Evolutionary conservation across 2,888 invertebrate genomes (phyloP).

Genomic region (Melinopterus prodromus): DNA sequence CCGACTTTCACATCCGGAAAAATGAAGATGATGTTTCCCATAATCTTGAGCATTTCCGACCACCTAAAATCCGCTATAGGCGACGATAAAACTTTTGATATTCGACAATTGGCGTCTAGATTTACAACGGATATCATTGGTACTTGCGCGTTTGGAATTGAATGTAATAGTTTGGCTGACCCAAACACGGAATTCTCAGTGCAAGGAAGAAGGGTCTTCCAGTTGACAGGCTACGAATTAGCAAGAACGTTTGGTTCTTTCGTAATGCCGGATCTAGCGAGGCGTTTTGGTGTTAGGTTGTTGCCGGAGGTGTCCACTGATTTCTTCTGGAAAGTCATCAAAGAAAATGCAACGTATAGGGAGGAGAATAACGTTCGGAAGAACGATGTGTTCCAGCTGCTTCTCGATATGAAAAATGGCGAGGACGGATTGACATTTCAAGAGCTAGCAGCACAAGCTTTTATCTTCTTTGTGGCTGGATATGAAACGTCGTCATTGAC

Average conservation of each 20-base stretch:
- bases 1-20: slow-evolving; percentile 44
- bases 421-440: slow-evolving; percentile 23
- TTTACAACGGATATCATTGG: slow-evolving; percentile 68
- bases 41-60: slow-evolving; percentile 31
- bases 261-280: slow-evolving; percentile 41
- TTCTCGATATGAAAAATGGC: slow-evolving; percentile 60
- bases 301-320: slow-evolving; percentile 48
- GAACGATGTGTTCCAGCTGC: slow-evolving; percentile 65
- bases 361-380: slow-evolving; percentile 59
- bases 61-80: slow-evolving; percentile 31
- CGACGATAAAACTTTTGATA: slow-evolving; percentile 29
- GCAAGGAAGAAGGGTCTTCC: slow-evolving; percentile 40
- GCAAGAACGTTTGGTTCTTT: slow-evolving; percentile 27
- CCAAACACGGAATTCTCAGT: slow-evolving; percentile 62
- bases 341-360: slow-evolving; percentile 59
- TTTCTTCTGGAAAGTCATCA: slow-evolving; percentile 61
- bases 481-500: slow-evolving; percentile 64
- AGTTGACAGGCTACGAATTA: not conserved
- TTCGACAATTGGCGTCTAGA: slow-evolving; percentile 62
- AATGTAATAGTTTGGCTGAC: slow-evolving; percentile 65
- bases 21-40: slow-evolving; percentile 42
- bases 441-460: slow-evolving; percentile 61
- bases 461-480: slow-evolving; percentile 63
- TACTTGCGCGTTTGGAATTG: slow-evolving; percentile 67
- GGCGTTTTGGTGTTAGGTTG: slow-evolving; percentile 43